Percentiles rank a stretch among this genome's conserved stretches.
Evolutionary conservation across 2,113 vertebrate genomes (phyloP).

Genomic region (Gavialis gangeticus): DNA sequence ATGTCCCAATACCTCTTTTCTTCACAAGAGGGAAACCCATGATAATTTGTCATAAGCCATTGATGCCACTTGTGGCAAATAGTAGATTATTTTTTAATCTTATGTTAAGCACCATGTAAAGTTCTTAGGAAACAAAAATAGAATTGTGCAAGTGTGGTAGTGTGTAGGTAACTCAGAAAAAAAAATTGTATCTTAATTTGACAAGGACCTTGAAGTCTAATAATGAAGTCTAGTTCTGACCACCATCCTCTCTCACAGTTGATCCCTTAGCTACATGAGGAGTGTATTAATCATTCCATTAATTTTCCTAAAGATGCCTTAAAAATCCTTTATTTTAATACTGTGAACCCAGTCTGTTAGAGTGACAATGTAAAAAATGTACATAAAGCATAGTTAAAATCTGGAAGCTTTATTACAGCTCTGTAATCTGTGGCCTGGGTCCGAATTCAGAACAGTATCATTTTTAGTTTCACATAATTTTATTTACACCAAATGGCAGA

Average conservation of each 20-base stretch:
- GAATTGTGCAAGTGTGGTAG: background rate
- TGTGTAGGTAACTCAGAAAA: background rate
- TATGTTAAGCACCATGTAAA: background rate
- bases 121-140: background rate
- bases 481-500: slow-evolving; percentile 28
- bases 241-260: fast-evolving
- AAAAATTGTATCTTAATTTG: background rate
- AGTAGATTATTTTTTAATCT: background rate
- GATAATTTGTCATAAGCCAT: background rate
- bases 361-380: background rate
- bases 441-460: background rate
- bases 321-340: background rate
- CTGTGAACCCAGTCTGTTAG: background rate
- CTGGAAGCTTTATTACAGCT: background rate
- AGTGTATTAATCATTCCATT: background rate
- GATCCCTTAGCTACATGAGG: background rate
- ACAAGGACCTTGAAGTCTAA: background rate
- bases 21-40: background rate
- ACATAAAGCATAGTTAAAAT: background rate
- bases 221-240: background rate
- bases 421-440: background rate
- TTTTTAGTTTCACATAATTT: background rate
- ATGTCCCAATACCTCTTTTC: background rate
- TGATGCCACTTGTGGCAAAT: slow-evolving; percentile 53
- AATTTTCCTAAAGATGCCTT: background rate